Conservation (phyloP, 2,888 invertebrate genomes). For the Hyposoter didymator region DNA sequence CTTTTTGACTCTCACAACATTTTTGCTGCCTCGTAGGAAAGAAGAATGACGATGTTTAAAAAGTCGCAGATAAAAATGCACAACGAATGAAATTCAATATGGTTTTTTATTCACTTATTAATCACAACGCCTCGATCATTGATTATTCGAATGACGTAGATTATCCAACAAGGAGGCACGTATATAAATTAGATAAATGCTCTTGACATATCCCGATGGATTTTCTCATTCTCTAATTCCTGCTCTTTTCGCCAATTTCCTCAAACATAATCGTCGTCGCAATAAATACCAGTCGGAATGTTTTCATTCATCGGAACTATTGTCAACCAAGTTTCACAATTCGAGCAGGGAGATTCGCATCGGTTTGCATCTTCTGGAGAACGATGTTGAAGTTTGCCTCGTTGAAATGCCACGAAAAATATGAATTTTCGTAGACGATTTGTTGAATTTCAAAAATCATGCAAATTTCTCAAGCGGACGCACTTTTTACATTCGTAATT, state of each 20-base stretch:
- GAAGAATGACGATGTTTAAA: neutral
- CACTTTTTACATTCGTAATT: too few species aligned
- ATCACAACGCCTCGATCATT: slow-evolving; percentile 51
- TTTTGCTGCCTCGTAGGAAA: neutral
- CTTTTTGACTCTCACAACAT: too few species aligned
- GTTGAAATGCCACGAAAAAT: too few species aligned
- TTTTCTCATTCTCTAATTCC: neutral
- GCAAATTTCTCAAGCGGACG: too few species aligned
- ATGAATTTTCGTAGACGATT: too few species aligned
- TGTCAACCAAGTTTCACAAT: slow-evolving; percentile 1
- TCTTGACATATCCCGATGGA: slow-evolving; percentile 27
- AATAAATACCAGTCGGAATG: slow-evolving; percentile 33
- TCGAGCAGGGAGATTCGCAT: neutral
- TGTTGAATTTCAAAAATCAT: too few species aligned
- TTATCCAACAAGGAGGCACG: slow-evolving; percentile 53
- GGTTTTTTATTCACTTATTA: slow-evolving; percentile 60
- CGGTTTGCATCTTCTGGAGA: slow-evolving; percentile 1
- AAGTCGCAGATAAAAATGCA: neutral
- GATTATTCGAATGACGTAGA: slow-evolving; percentile 23
- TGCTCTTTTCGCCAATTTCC: neutral
- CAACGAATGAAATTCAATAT: slow-evolving; percentile 43
- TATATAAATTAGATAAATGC: slow-evolving; percentile 66
- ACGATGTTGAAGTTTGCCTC: too few species aligned
- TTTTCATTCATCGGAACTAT: slow-evolving; percentile 10
- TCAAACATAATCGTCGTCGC: slow-evolving; percentile 8